Base-by-base conservation (phyloP, 2,888 invertebrate genomes). In the Noctua janthina region DNA sequence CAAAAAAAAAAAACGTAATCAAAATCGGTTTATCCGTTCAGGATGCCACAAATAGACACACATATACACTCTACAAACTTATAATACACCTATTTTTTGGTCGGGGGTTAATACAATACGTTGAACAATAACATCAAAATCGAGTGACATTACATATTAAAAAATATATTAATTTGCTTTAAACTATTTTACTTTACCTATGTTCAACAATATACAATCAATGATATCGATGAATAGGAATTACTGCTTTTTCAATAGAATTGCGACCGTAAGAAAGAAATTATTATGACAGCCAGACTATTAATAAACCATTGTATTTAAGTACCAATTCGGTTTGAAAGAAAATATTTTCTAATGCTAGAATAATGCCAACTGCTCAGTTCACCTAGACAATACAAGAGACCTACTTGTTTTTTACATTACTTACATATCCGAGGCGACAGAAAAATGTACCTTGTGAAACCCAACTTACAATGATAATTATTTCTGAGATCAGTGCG, bases 271-370 rank as follows among this genome's bases (percentile, higher is more conserved):
- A 66, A 35, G 15, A 71, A 81, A 56, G 29, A 73, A 86, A 75
- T 72, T 80, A 83, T 87, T 70, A 68, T 77, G 74, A 80, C 71
- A 74, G 82, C 23, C 51, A 71, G 43, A 51, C 69, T 70, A 78
- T 64, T 83, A 69, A 75, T 77, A 74, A 59, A 76, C 43, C 54
- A 82, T 78, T 79, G 66, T 51, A 74, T 79, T 85, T 67, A 74
- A 85, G 77, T 64, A 78, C 49, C 76, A 69, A 62, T 70, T 43
- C 10, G 13, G 46, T 74, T 64, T 76, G 59, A 67, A 76, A 81
- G 79, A 62, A 43, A 17, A 23, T 56, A n/a, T 11, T 39, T 84
- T 56, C 1, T 39, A 79, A 39, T 69, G 69, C 29, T 72, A 43
- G n/a, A 69, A 69, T 23, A 62, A 68, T 39, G 39, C 49, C 2